These are phyloP conservation scores for Poeciliopsis prolifica DNA, from an alignment of 2,113 vertebrate genomes.

Conservation along the genomic window DNA sequence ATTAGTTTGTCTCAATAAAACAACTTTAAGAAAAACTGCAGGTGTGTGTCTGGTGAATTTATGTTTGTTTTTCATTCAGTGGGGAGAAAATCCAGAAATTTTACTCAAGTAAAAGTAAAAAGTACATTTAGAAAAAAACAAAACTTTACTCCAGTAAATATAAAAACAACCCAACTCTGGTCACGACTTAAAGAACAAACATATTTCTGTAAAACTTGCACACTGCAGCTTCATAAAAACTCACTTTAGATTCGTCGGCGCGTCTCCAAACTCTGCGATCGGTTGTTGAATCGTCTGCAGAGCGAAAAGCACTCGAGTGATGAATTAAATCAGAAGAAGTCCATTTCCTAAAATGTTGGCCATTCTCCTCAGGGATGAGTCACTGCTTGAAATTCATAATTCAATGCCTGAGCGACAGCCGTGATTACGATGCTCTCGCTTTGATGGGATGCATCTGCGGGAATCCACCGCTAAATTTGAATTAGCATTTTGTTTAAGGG, in stretches of 20 bases:
- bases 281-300: slow-evolving; percentile 28
- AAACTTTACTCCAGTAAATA: no score
- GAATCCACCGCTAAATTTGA: slow-evolving; percentile 13
- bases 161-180: no score
- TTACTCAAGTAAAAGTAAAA: no score
- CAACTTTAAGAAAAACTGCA: no score
- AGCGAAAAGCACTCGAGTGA: slow-evolving; percentile 33
- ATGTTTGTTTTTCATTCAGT: no score
- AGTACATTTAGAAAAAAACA: no score
- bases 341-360: slow-evolving; percentile 37
- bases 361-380: slow-evolving; percentile 10
- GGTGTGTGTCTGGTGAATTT: no score
- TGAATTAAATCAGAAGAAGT: slow-evolving; percentile 34
- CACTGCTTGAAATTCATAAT: slow-evolving; percentile 30
- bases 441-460: not conserved
- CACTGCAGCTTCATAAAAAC: not conserved
- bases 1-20: no score
- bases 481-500: not conserved
- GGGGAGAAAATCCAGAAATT: no score
- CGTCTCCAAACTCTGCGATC: slow-evolving; percentile 20
- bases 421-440: slow-evolving; percentile 19
- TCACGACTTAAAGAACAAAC: no score
- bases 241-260: slow-evolving; percentile 19
- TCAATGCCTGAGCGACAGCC: slow-evolving; percentile 19
- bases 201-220: no score